A percentile compares a stretch with the other conserved stretches of the same genome.
Evolutionary conservation across 2,113 vertebrate species (phyloP).

Genomic region (Gnathonemus echidnorhynchus): DNA sequence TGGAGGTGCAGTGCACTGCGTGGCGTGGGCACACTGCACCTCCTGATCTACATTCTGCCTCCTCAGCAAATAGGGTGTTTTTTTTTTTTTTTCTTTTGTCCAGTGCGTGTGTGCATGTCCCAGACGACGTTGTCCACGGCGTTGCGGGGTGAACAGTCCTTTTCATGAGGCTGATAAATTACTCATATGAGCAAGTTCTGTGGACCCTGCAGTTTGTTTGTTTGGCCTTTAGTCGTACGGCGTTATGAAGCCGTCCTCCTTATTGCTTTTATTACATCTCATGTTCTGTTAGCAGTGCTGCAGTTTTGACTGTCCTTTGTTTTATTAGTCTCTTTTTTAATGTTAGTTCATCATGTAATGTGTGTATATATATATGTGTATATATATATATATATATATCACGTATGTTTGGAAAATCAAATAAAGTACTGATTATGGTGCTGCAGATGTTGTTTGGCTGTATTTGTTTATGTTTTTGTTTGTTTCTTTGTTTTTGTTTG

Average conservation of each 20-base stretch:
- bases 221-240: background rate
- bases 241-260: background rate
- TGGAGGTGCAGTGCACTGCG: background rate
- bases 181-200: background rate
- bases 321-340: background rate
- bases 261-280: background rate
- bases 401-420: slow-evolving; percentile 7
- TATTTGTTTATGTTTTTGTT: background rate
- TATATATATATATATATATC: background rate
- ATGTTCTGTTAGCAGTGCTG: background rate
- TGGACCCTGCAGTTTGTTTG: background rate
- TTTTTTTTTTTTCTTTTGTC: background rate
- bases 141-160: background rate
- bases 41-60: background rate
- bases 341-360: slow-evolving; percentile 5
- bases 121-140: background rate
- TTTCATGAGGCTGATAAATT: background rate
- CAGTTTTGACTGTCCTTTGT: background rate
- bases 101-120: background rate
- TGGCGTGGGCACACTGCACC: background rate
- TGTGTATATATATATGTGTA: background rate
- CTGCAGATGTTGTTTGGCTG: background rate
- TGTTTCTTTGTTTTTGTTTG: background rate
- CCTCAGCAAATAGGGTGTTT: background rate
- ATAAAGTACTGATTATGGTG: slow-evolving; percentile 3